Evolutionary conservation across 1,140 invertebrate genomes (phyloP).

Genomic region (Drosophila pallidifrons): DNA sequence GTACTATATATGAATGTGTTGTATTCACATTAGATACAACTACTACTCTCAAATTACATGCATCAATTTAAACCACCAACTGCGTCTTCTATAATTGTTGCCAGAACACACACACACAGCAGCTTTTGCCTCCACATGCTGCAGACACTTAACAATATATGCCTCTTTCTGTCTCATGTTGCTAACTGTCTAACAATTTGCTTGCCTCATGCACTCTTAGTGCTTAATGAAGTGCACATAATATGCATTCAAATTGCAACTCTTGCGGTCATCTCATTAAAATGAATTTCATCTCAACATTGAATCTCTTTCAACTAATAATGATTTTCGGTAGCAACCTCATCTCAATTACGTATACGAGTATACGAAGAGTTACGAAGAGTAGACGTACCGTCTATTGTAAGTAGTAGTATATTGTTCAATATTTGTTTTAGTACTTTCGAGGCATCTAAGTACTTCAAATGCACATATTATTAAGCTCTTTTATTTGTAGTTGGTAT

Average conservation of each 20-base stretch:
- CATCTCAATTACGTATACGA: not conserved
- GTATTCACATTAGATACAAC: too few species aligned
- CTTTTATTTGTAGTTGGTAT: not conserved
- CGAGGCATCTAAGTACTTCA: not conserved
- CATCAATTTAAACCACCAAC: slow-evolving; percentile 44
- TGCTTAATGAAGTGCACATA: slow-evolving; percentile 50
- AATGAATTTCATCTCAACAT: slow-evolving; percentile 4
- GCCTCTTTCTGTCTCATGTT: not conserved
- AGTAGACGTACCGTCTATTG: not conserved
- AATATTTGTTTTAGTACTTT: not conserved
- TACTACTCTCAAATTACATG: slow-evolving; percentile 36
- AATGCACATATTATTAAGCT: not conserved
- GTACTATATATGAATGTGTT: slow-evolving; percentile 12
- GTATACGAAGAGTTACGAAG: too few species aligned
- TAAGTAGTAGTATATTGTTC: not conserved
- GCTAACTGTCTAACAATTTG: slow-evolving; percentile 42
- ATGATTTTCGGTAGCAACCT: not conserved
- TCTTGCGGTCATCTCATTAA: slow-evolving; percentile 61
- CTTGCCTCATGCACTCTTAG: slow-evolving; percentile 21
- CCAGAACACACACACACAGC: not conserved
- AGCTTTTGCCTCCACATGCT: slow-evolving; percentile 19
- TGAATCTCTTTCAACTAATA: not conserved
- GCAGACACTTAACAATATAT: not conserved
- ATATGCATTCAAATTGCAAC: slow-evolving; percentile 33
- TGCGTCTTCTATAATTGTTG: not conserved